Evolutionary conservation across 2,113 vertebrate species (phyloP).

Genomic region (Chaetops frenatus): DNA sequence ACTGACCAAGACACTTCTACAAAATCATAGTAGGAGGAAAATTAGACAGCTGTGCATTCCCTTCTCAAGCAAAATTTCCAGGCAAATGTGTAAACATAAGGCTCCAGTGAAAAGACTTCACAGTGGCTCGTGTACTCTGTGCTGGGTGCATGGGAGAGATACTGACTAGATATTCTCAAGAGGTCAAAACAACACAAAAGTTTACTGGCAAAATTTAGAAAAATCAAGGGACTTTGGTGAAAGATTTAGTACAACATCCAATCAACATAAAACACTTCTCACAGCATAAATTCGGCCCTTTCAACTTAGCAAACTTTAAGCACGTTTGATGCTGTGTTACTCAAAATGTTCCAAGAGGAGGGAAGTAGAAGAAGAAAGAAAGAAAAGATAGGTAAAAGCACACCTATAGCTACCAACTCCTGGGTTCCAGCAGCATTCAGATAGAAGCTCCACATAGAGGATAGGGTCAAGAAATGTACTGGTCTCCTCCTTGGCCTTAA

Average conservation of each 20-base stretch:
- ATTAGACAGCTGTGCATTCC: not conserved
- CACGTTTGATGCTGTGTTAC: not conserved
- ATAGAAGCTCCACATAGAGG: accelerated
- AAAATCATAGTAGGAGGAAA: not conserved
- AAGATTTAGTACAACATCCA: not conserved
- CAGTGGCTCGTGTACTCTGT: not conserved
- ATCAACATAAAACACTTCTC: not conserved
- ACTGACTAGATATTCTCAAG: not conserved
- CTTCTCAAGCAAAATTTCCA: not conserved
- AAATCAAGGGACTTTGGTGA: not conserved
- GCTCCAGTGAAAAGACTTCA: not conserved
- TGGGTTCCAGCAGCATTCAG: accelerated
- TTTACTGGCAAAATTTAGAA: not conserved
- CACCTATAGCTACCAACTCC: not conserved
- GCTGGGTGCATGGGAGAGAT: not conserved
- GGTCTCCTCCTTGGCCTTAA: accelerated
- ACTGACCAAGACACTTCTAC: not conserved
- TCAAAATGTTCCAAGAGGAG: not conserved
- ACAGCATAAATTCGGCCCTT: not conserved
- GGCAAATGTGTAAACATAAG: not conserved
- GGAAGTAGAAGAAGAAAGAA: not conserved
- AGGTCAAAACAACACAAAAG: not conserved
- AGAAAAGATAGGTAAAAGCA: not conserved
- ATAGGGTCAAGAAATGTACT: accelerated
- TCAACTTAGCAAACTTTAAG: not conserved